A percentile compares a stretch with the other conserved stretches of the same genome.
Conservation (phyloP, 1,140 invertebrate species). For the Penaeus chinensis region DNA sequence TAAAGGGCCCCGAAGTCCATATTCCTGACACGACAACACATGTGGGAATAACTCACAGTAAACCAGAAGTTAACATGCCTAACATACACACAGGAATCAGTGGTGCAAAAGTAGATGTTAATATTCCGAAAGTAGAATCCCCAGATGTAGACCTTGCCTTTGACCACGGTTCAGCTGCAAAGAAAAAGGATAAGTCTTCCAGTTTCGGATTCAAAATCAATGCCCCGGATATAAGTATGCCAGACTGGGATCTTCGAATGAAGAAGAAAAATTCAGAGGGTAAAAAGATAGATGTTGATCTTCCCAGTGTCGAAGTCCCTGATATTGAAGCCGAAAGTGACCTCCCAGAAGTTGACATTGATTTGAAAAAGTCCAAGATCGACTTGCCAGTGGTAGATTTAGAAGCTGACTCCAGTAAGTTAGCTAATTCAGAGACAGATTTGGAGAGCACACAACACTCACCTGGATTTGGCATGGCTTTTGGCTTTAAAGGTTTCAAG, state of each 20-base stretch:
- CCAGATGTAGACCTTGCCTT: background rate
- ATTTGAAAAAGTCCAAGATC: conserved; percentile 47
- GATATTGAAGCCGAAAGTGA: conserved; percentile 46
- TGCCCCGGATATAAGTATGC: conserved; percentile 24
- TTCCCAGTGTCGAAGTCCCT: conserved; percentile 8
- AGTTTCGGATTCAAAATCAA: conserved; percentile 11
- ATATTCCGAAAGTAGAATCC: background rate
- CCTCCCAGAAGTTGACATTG: conserved; percentile 52
- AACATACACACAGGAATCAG: too few relatives aligned
- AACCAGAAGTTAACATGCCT: too few relatives aligned
- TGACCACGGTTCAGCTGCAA: too few relatives aligned
- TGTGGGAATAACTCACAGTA: too few relatives aligned
- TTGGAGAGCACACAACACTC: conserved; percentile 20
- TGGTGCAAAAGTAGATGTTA: conserved; percentile 10
- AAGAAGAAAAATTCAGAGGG: conserved; percentile 7
- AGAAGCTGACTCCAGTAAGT: background rate
- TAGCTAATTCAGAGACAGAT: conserved; percentile 1
- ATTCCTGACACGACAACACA: background rate
- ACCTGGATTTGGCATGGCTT: conserved; percentile 52
- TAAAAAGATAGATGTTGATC: conserved; percentile 13
- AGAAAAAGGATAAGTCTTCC: too few relatives aligned
- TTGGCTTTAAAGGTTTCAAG: conserved; percentile 58
- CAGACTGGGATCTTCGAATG: conserved; percentile 11
- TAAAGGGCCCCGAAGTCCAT: conserved; percentile 19
- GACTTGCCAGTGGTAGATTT: conserved; percentile 43